These are phyloP conservation scores for Troides helena DNA, from an alignment of 2,888 invertebrate genomes.

Conservation along the genomic window DNA sequence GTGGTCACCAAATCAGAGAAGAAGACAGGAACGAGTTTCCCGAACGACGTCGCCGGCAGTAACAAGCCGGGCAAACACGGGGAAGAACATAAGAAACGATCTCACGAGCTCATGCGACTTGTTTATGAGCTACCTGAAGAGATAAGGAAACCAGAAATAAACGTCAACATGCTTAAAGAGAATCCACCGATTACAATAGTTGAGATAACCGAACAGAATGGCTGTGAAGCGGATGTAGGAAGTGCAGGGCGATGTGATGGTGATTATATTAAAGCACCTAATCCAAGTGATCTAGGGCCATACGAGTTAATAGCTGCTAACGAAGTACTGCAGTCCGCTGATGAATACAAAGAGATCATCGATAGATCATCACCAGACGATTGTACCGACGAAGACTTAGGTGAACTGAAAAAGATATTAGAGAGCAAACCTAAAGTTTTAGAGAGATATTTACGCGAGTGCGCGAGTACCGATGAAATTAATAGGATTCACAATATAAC, in stretches of 20 bases:
- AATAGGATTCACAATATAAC: conserved; percentile 81
- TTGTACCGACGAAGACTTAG: conserved; percentile 67
- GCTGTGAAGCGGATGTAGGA: conserved; percentile 67
- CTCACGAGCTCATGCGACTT: conserved; percentile 70
- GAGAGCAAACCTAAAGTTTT: conserved; percentile 82
- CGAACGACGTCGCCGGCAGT: conserved; percentile 52
- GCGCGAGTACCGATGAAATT: conserved; percentile 84
- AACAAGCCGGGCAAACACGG: conserved; percentile 51
- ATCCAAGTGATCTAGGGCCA: conserved; percentile 67
- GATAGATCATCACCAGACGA: conserved; percentile 66
- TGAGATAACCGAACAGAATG: conserved; percentile 73
- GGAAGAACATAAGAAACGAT: conserved; percentile 52
- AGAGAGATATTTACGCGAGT: conserved; percentile 88
- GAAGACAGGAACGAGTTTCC: conserved; percentile 58
- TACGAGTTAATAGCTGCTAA: conserved; percentile 62
- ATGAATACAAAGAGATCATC: conserved; percentile 66
- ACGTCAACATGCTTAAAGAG: conserved; percentile 70
- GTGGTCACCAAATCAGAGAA: conserved; percentile 61
- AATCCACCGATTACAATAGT: conserved; percentile 73
- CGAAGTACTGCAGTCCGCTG: conserved; percentile 58
- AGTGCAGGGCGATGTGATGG: conserved; percentile 56
- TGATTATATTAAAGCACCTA: conserved; percentile 55
- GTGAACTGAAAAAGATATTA: conserved; percentile 62
- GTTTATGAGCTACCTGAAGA: conserved; percentile 75
- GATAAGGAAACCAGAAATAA: conserved; percentile 49